A percentile compares a stretch with the other conserved stretches of the same genome.
Conservation (phyloP, 2,888 invertebrate species). For the Pyrocoelia pectoralis region DNA sequence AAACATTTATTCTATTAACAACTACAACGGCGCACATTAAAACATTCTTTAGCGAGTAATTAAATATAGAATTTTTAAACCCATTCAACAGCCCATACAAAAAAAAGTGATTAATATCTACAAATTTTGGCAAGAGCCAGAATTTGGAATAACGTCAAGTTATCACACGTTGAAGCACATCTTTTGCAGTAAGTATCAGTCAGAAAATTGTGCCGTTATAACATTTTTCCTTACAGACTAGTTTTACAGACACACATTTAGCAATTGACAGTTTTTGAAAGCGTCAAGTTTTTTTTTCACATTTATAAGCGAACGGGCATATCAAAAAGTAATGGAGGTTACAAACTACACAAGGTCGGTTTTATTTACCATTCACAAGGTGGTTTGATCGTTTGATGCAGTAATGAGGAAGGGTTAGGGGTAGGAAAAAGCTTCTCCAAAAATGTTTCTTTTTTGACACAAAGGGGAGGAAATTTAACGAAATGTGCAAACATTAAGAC, state of each 20-base stretch:
- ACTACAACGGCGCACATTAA: constrained; percentile 1
- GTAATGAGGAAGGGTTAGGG: constrained; percentile 33
- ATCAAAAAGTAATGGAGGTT: background rate
- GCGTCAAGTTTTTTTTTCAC: background rate
- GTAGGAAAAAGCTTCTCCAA: constrained; percentile 17
- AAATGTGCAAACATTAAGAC: constrained; percentile 9
- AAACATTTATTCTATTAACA: background rate
- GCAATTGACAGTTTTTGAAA: constrained; percentile 8
- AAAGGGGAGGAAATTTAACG: too few species aligned
- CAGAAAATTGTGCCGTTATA: constrained; percentile 10
- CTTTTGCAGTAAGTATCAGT: constrained; percentile 2
- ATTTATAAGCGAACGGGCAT: background rate
- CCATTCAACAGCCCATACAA: constrained; percentile 13
- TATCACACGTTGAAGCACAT: constrained; percentile 16
- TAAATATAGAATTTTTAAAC: background rate
- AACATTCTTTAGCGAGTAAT: constrained; percentile 19
- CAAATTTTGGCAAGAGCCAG: background rate
- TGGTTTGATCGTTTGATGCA: constrained; percentile 13
- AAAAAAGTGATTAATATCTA: background rate
- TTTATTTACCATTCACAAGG: background rate
- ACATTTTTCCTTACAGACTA: background rate
- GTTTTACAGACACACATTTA: background rate
- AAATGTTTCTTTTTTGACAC: background rate
- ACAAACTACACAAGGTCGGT: background rate
- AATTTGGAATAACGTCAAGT: background rate